Evolutionary conservation across 2,113 vertebrate species (phyloP), one percentile per base, ranked within the genome.

Genomic region (Centrocercus urophasianus): DNA sequence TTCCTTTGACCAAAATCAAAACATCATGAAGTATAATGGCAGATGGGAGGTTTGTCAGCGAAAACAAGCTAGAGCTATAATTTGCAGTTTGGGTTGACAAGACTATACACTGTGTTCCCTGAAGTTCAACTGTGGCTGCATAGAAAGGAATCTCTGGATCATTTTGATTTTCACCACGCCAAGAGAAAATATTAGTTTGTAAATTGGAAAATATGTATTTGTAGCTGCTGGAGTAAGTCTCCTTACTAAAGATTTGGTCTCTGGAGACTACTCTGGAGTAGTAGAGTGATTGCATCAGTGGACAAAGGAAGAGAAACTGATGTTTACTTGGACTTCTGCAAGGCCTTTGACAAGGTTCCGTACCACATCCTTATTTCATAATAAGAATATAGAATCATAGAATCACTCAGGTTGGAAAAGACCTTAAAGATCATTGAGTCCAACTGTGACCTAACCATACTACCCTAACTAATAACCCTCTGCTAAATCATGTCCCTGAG

Each of bases 101-200:
- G 36, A 27, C 3, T 32, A 6, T 54, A 14, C 7, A 2, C 13
- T 36, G 5, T 71, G 48, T 66, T 92, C 3, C n/a, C 13, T 36
- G 21, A 61, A 57, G 12, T 25, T 92, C 50, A 52, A 17, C 60
- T 76, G 7, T 59, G n/a, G 13, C 54, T 90, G 25, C 0, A 0
- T 47, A 15, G 22, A 36, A 70, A 83, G 63, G 8, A 32, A 28
- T 77, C 9, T 20, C 25, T 52, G 4, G 4, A 4, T 74, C 25
- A 32, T 19, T 77, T 80, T 43, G 12, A 36, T 71, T n/a, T 86
- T 25, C 28, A n/a, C n/a, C 10, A 74, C 20, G 27, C 36, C 8
- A 74, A 56, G 32, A 34, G 22, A 40, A 11, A 77, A 83, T 54
- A 86, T 52, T 6, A 43, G 25, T 13, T 27, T 81, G 2, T 24